Percentiles rank a stretch among this genome's conserved stretches.
phyloP scores from a whole-genome alignment of 2,797 vertebrate genomes.

The Lophotriccus pileatus region DNA sequence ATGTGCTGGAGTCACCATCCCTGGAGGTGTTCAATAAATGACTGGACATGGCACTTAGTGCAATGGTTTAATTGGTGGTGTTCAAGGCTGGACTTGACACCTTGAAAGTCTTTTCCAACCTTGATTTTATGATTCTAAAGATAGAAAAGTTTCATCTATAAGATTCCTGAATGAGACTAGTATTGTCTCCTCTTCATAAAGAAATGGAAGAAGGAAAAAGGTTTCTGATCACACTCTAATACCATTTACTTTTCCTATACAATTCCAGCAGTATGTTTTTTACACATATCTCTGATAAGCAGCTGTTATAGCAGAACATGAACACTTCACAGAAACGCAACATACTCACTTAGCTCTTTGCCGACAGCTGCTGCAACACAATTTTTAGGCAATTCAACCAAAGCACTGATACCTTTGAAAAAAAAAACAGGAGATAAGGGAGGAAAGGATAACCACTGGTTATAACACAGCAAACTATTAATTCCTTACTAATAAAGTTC shows the following conservation, averaged over 20 bases:
- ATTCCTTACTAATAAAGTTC: not conserved
- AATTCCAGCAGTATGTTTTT: not conserved
- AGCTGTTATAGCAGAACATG: not conserved
- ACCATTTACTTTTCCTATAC: not conserved
- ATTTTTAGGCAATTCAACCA: slow-evolving; percentile 90
- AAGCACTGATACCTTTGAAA: slow-evolving; percentile 82
- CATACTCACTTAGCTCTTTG: slow-evolving; percentile 86
- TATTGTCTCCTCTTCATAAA: not conserved
- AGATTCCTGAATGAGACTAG: not conserved
- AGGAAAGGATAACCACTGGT: not conserved
- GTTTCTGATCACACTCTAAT: not conserved
- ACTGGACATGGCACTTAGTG: not conserved
- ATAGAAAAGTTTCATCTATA: not conserved
- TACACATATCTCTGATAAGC: not conserved
- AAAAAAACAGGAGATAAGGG: not conserved
- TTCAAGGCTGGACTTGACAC: not conserved
- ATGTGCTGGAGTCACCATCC: not conserved
- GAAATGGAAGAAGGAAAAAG: not conserved
- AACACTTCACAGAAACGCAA: not conserved
- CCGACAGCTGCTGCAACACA: slow-evolving; percentile 89
- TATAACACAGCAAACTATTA: not conserved
- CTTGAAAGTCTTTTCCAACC: not conserved
- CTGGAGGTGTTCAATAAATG: not conserved
- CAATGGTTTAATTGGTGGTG: not conserved
- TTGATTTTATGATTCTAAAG: not conserved